These are phyloP conservation scores for Sylvilagus bachmani DNA, from an alignment of 2,113 vertebrate genomes.

Conservation along the genomic window DNA sequence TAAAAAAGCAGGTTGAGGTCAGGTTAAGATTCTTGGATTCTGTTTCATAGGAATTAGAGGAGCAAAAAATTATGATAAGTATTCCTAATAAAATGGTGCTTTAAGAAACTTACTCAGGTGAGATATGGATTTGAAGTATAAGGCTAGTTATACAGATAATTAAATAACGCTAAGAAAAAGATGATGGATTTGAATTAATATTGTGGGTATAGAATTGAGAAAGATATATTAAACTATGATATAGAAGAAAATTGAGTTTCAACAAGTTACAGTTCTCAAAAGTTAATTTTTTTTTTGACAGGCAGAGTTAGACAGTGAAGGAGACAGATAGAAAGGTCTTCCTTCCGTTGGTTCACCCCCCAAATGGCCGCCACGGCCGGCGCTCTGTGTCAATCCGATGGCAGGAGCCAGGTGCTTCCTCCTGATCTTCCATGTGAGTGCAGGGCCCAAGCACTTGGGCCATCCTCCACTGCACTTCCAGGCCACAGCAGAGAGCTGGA, in stretches of 20 bases:
- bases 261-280: not conserved
- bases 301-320: not conserved
- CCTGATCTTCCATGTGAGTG: too few relatives aligned
- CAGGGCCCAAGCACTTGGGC: too few relatives aligned
- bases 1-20: not conserved
- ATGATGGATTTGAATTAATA: not conserved
- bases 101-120: not conserved
- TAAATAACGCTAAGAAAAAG: not conserved
- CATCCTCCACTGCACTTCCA: too few relatives aligned
- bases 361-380: too few relatives aligned
- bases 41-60: not conserved
- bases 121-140: not conserved
- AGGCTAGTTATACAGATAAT: not conserved
- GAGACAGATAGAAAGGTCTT: not conserved
- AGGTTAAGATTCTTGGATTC: not conserved
- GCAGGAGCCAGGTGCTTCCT: too few relatives aligned
- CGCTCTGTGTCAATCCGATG: rapidly evolving
- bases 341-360: too few relatives aligned
- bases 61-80: not conserved
- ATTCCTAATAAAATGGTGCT: not conserved
- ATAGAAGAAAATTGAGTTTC: constrained; percentile 4
- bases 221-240: not conserved
- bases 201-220: not conserved
- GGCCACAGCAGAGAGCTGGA: too few relatives aligned
- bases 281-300: too few relatives aligned